Conservation (phyloP, 2,888 invertebrate species). For the Lampropteryx suffumata region DNA sequence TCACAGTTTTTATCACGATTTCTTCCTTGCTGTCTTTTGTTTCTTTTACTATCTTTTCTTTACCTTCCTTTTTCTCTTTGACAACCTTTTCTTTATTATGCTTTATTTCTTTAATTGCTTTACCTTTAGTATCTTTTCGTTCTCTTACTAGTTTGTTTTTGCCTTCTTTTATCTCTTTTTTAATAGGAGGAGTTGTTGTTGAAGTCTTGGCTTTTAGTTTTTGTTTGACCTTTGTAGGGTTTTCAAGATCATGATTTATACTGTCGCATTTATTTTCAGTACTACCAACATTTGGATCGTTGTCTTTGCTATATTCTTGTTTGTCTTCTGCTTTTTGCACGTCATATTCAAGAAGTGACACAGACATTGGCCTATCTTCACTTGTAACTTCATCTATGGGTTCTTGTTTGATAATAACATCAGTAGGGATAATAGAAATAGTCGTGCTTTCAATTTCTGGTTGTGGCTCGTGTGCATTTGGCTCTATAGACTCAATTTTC, state of each 20-base stretch:
- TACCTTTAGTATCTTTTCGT: conserved; percentile 43
- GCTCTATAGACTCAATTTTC: conserved; percentile 26
- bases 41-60: conserved; percentile 40
- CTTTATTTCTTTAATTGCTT: conserved; percentile 53
- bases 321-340: conserved; percentile 47
- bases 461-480: conserved; percentile 19
- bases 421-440: conserved; percentile 7
- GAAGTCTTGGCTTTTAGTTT: conserved; percentile 49
- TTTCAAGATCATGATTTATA: conserved; percentile 39
- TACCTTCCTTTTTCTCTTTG: conserved; percentile 50
- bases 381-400: conserved; percentile 58
- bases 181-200: conserved; percentile 32
- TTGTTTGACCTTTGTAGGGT: conserved; percentile 45
- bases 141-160: conserved; percentile 41
- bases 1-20: conserved; percentile 44
- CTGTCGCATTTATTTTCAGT: conserved; percentile 28
- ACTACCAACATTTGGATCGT: background rate
- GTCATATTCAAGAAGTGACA: conserved; percentile 37
- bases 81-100: conserved; percentile 51
- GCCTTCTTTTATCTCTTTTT: conserved; percentile 52
- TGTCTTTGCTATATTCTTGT: conserved; percentile 39
- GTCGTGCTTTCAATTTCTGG: conserved; percentile 28
- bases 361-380: conserved; percentile 30
- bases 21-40: conserved; percentile 42
- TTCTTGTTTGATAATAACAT: conserved; percentile 58